Evolutionary conservation across 1,140 invertebrate species (phyloP).

Genomic region (Hyles euphorbiae): DNA sequence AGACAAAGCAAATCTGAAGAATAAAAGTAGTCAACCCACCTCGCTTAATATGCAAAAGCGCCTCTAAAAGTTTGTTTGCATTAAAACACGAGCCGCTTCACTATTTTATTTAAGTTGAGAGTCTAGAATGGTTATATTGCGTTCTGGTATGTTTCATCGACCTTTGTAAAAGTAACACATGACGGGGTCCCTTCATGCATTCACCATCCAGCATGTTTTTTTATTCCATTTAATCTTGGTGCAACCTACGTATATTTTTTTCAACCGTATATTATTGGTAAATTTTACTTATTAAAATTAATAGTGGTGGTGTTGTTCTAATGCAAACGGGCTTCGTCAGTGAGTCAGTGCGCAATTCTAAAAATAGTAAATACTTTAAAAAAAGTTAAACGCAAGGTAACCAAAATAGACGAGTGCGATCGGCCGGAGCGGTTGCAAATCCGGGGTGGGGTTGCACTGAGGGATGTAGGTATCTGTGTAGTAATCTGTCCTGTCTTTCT

Average conservation of each 20-base stretch:
- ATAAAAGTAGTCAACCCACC: conserved; percentile 73
- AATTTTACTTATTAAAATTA: conserved; percentile 15
- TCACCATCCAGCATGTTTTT: conserved; percentile 51
- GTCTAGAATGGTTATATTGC: conserved; percentile 74
- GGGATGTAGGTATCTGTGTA: conserved; percentile 80
- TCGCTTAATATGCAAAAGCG: conserved; percentile 75
- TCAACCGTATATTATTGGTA: conserved; percentile 8
- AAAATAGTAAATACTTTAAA: conserved; percentile 62
- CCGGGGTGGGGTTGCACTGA: conserved; percentile 73
- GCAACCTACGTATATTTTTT: conserved; percentile 31
- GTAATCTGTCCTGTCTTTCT: conserved; percentile 83
- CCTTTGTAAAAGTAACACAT: conserved; percentile 42
- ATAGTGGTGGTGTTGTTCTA: conserved; percentile 72
- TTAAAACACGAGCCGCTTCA: conserved; percentile 75
- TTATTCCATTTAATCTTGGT: conserved; percentile 37
- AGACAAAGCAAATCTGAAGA: conserved; percentile 74
- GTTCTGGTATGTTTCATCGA: conserved; percentile 69
- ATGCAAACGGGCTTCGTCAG: conserved; percentile 71
- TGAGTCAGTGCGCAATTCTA: conserved; percentile 54
- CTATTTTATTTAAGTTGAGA: conserved; percentile 73
- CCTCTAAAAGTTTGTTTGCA: conserved; percentile 75
- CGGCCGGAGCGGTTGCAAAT: conserved; percentile 58
- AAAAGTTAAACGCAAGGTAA: conserved; percentile 73
- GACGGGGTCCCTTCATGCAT: conserved; percentile 45
- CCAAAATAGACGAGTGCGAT: conserved; percentile 67